A percentile compares a stretch with the other conserved stretches of the same genome.
Conservation (phyloP, 2,113 vertebrate species). For the Entosphenus tridentatus region DNA sequence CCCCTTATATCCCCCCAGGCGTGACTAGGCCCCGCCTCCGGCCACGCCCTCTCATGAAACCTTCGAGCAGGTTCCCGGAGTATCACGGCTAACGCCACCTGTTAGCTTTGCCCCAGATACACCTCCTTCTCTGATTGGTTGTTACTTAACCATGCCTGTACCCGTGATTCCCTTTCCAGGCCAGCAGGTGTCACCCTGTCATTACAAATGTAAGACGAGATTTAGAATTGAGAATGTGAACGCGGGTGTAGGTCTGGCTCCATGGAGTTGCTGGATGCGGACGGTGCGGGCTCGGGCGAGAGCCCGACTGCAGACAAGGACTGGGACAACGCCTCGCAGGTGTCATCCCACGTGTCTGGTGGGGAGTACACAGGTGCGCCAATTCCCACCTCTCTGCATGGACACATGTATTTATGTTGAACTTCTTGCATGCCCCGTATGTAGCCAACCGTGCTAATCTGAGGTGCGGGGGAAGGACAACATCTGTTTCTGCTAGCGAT, state of each 20-base stretch:
- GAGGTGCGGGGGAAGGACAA: background rate
- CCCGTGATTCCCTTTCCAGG: constrained; percentile 9
- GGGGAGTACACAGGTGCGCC: constrained; percentile 57
- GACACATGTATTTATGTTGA: background rate
- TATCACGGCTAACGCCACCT: too few species aligned
- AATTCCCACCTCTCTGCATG: too few species aligned
- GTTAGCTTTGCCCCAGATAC: too few species aligned
- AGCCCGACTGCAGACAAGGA: constrained; percentile 65
- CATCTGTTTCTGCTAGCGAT: too few species aligned
- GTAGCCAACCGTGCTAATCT: background rate
- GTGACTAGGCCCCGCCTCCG: too few species aligned
- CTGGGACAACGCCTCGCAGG: constrained; percentile 56
- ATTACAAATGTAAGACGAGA: background rate
- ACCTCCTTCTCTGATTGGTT: background rate
- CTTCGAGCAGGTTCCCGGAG: too few species aligned
- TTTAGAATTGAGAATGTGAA: background rate
- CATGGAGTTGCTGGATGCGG: constrained; percentile 67
- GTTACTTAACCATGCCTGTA: background rate
- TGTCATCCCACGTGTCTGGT: constrained; percentile 54
- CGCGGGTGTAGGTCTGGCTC: constrained; percentile 48
- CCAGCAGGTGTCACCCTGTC: constrained; percentile 2
- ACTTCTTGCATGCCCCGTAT: background rate
- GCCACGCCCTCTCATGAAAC: too few species aligned
- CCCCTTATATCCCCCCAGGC: too few species aligned
- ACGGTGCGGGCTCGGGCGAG: constrained; percentile 39